phyloP scores from a whole-genome alignment of 2,113 vertebrate species.

The Pogonocichla stellata region DNA sequence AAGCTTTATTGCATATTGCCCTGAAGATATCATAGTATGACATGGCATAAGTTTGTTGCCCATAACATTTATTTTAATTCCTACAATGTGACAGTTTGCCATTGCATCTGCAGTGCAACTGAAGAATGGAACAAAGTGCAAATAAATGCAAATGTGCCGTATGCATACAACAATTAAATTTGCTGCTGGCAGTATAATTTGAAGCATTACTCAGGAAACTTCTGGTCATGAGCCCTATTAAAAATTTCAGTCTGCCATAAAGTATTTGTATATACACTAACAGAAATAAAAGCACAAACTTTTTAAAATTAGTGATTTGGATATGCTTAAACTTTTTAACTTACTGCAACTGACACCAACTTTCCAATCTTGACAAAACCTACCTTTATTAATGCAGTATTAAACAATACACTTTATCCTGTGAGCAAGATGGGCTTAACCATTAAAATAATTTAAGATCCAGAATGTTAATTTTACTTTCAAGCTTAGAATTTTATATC shows the following conservation, averaged over 20 bases:
- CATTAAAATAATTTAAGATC: neutral
- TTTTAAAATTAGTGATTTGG: neutral
- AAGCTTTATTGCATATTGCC: slow-evolving; percentile 4
- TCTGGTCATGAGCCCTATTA: neutral
- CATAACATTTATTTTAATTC: slow-evolving; percentile 4
- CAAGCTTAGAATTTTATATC: neutral
- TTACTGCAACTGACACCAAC: neutral
- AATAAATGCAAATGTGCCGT: slow-evolving; percentile 14
- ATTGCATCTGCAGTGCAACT: neutral
- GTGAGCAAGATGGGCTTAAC: neutral
- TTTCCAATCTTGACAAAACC: neutral
- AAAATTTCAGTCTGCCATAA: neutral
- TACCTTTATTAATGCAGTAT: neutral
- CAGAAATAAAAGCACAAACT: neutral
- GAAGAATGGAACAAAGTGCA: slow-evolving; percentile 3
- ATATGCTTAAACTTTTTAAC: neutral
- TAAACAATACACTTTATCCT: neutral
- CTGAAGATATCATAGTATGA: neutral
- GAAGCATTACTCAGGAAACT: neutral
- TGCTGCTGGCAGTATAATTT: slow-evolving; percentile 4
- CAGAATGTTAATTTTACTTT: neutral
- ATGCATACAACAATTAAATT: slow-evolving; percentile 34
- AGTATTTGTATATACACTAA: neutral
- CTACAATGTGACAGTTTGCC: neutral
- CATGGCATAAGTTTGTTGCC: neutral